Percentiles rank a stretch among this genome's conserved stretches.
Conservation (phyloP, 2,888 invertebrate genomes). For the Oscheius sp. region DNA sequence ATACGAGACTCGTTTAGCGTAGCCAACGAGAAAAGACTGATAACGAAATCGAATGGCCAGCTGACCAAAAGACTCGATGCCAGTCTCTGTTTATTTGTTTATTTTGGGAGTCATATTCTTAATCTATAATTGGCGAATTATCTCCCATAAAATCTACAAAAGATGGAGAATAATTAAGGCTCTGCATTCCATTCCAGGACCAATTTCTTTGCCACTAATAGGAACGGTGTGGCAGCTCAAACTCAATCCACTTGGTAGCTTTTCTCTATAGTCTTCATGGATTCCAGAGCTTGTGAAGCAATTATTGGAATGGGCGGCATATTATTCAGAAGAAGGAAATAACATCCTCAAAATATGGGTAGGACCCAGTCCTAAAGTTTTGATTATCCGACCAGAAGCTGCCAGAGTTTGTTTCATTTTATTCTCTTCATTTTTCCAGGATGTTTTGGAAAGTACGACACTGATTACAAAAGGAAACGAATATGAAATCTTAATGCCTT, state of each 20-base stretch:
- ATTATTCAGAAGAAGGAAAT: slow-evolving; percentile 30
- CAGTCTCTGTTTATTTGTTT: too few relatives aligned
- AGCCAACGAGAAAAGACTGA: too few relatives aligned
- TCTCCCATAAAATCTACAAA: too few relatives aligned
- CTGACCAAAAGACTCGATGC: too few relatives aligned
- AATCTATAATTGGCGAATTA: too few relatives aligned
- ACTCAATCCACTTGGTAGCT: slow-evolving; percentile 49
- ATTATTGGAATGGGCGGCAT: slow-evolving; percentile 43
- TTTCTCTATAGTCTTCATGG: not conserved
- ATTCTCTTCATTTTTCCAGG: not conserved
- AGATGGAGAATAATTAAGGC: too few relatives aligned
- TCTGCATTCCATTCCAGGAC: slow-evolving; percentile 61
- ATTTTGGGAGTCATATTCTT: too few relatives aligned
- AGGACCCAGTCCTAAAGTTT: slow-evolving; percentile 39
- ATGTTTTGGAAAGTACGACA: slow-evolving; percentile 64
- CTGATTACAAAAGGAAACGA: slow-evolving; percentile 70
- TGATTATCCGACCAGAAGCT: slow-evolving; percentile 36
- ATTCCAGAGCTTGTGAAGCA: slow-evolving; percentile 43
- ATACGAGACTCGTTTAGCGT: too few relatives aligned
- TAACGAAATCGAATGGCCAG: too few relatives aligned
- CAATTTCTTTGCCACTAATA: slow-evolving; percentile 55
- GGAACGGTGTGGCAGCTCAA: slow-evolving; percentile 60
- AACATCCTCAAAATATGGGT: slow-evolving; percentile 49
- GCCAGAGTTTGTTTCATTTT: slow-evolving; percentile 33
- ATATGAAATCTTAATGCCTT: slow-evolving; percentile 73